A percentile compares a stretch with the other conserved stretches of the same genome.
These are phyloP conservation scores for Meteorus cinctellus DNA, from an alignment of 2,888 invertebrate species.

Conservation along the genomic window DNA sequence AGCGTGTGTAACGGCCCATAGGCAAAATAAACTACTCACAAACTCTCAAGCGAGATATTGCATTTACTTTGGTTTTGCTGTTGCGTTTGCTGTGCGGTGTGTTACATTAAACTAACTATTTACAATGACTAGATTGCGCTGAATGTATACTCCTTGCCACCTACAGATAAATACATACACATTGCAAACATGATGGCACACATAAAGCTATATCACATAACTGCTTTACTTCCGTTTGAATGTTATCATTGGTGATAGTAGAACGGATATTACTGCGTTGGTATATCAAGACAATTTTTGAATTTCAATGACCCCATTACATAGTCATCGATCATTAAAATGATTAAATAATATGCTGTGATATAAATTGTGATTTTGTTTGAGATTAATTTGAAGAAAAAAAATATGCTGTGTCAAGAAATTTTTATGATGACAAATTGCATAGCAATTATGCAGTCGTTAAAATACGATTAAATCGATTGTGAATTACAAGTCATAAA, in stretches of 20 bases:
- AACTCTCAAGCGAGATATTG: slow-evolving; percentile 14
- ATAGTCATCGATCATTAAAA: not conserved
- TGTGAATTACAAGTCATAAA: slow-evolving; percentile 14
- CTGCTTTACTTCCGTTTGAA: not conserved
- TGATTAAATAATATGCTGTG: not conserved
- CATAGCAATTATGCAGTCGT: not conserved
- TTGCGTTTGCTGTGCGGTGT: not conserved
- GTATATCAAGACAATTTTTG: not conserved
- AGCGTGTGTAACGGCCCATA: slow-evolving; percentile 47
- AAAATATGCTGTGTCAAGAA: not conserved
- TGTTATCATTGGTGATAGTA: not conserved
- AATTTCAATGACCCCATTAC: not conserved
- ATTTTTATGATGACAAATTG: slow-evolving; percentile 20
- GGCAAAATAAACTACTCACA: slow-evolving; percentile 47
- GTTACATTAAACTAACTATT: slow-evolving; percentile 27
- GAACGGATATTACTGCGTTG: not conserved
- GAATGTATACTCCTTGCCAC: not conserved
- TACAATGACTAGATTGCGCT: slow-evolving; percentile 19
- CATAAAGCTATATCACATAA: not conserved
- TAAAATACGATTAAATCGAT: slow-evolving; percentile 16
- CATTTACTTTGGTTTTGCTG: not conserved
- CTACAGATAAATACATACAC: slow-evolving; percentile 11
- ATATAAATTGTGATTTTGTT: not conserved
- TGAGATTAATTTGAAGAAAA: not conserved
- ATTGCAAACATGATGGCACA: not conserved